Evolutionary conservation across 2,113 vertebrate genomes (phyloP).

Genomic region (Mugil cephalus): DNA sequence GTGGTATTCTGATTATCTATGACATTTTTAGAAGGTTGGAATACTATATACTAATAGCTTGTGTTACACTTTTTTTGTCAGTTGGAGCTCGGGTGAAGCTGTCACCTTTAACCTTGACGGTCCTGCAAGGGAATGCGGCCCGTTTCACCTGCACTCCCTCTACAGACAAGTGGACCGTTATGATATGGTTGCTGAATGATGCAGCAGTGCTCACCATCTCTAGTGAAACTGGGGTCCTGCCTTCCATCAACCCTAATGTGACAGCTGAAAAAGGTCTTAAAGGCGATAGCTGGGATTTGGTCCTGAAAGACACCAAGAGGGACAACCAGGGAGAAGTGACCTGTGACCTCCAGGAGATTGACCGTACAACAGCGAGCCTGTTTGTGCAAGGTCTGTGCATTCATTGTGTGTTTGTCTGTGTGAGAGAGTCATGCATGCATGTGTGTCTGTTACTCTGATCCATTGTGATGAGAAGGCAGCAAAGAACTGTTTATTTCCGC

Average conservation of each 20-base stretch:
- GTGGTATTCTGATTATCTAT: too few species aligned
- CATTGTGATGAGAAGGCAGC: slow-evolving; percentile 13
- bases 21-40: neutral
- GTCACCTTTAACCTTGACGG: slow-evolving; percentile 66
- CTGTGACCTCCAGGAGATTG: slow-evolving; percentile 84
- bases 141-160: slow-evolving; percentile 87
- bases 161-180: slow-evolving; percentile 78
- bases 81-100: slow-evolving; percentile 51
- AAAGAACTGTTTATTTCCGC: slow-evolving; percentile 22
- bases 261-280: slow-evolving; percentile 63
- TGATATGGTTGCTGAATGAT: slow-evolving; percentile 85
- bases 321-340: slow-evolving; percentile 80
- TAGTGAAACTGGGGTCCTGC: slow-evolving; percentile 62
- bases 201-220: slow-evolving; percentile 77
- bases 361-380: slow-evolving; percentile 76
- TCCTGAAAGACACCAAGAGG: slow-evolving; percentile 76
- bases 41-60: too few species aligned
- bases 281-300: slow-evolving; percentile 82
- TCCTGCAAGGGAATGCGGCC: slow-evolving; percentile 82
- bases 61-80: neutral
- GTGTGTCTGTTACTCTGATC: slow-evolving; percentile 20
- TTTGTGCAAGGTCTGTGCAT: slow-evolving; percentile 86
- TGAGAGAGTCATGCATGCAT: neutral
- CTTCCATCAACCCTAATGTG: slow-evolving; percentile 70
- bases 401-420: neutral